A percentile compares a stretch with the other conserved stretches of the same genome.
Conservation (phyloP, 2,888 invertebrate species). For the Podabrus alpinus region DNA sequence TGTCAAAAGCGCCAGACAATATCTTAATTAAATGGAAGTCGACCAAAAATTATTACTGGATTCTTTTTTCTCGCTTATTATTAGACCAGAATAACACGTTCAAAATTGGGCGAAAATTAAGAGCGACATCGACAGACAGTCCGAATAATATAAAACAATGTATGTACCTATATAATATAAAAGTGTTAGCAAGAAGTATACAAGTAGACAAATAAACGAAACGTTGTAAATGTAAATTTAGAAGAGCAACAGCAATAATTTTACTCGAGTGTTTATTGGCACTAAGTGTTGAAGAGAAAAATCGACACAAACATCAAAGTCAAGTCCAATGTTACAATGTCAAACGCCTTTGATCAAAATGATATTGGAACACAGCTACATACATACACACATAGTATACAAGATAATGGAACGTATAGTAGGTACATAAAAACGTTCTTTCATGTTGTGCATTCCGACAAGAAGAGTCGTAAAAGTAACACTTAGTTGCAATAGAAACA, state of each 20-base stretch:
- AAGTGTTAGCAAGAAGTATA: too few species aligned
- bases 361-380: conserved; percentile 32
- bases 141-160: background rate
- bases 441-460: conserved; percentile 46
- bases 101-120: background rate
- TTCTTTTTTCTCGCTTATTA: background rate
- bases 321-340: conserved; percentile 32
- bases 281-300: background rate
- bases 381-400: conserved; percentile 37
- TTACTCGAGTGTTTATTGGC: background rate
- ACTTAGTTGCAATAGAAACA: conserved; percentile 43
- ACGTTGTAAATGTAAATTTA: background rate
- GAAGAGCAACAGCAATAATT: background rate
- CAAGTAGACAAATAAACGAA: background rate
- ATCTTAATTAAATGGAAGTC: conserved; percentile 11
- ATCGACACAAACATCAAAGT: conserved; percentile 26
- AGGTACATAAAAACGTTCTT: conserved; percentile 50
- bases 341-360: conserved; percentile 32
- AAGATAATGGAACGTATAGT: conserved; percentile 49
- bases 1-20: conserved; percentile 5
- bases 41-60: background rate
- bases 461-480: conserved; percentile 48
- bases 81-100: background rate
- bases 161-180: background rate
- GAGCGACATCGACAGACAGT: too few species aligned